These are phyloP conservation scores for Nannospalax galili DNA, from an alignment of 2,113 vertebrate species.

Conservation along the genomic window DNA sequence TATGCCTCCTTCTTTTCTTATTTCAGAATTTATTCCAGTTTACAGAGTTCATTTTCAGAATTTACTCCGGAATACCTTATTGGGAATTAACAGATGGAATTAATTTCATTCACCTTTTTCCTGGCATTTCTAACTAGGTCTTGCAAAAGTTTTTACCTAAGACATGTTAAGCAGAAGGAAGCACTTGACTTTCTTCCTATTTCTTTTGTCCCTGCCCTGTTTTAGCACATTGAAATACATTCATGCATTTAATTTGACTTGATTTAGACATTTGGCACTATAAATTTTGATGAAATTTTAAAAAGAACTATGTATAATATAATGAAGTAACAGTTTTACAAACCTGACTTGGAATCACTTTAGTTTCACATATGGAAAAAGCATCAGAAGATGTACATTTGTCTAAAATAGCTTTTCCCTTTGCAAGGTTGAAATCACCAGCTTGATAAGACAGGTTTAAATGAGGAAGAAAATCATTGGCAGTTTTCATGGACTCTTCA, in stretches of 20 bases:
- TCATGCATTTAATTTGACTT: conserved; percentile 31
- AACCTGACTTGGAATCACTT: conserved; percentile 60
- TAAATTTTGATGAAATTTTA: conserved; percentile 53
- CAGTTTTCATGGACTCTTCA: conserved; percentile 66
- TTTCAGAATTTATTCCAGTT: conserved; percentile 41
- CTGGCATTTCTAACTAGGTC: not conserved
- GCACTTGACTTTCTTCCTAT: not conserved
- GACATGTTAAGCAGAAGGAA: not conserved
- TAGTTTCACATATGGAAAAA: conserved; percentile 56
- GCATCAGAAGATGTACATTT: conserved; percentile 52
- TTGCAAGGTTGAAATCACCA: conserved; percentile 54
- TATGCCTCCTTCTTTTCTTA: not conserved
- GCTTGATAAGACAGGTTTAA: conserved; percentile 62
- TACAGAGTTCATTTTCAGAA: conserved; percentile 21
- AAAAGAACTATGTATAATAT: conserved; percentile 55
- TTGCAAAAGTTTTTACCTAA: not conserved
- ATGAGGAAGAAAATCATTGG: conserved; percentile 60
- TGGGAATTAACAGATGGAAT: not conserved
- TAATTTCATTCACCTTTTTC: conserved; percentile 14
- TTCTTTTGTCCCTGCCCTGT: not conserved
- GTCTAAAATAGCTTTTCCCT: conserved; percentile 55
- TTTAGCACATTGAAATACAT: not conserved
- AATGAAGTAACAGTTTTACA: conserved; percentile 60
- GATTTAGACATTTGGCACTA: conserved; percentile 47
- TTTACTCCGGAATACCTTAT: not conserved